Evolutionary conservation across 2,888 invertebrate genomes (phyloP).

Genomic region (Dinocampus coccinellae): DNA sequence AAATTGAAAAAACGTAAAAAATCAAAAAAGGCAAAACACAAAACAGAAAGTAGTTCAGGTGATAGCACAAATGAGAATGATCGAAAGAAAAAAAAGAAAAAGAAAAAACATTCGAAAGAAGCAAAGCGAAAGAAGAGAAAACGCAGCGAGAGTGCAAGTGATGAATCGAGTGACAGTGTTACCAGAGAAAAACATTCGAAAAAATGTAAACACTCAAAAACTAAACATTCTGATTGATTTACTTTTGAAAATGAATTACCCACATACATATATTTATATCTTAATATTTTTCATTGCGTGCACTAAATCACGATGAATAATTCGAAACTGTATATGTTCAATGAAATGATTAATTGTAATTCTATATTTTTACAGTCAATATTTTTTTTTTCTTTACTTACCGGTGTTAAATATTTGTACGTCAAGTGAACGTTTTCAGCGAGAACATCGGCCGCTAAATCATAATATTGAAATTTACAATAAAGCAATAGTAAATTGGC

Average conservation of each 20-base stretch:
- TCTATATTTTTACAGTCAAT: not conserved
- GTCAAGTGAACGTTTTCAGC: slow-evolving; percentile 98
- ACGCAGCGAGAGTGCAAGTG: slow-evolving; percentile 47
- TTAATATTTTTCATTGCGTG: not conserved
- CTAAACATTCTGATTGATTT: slow-evolving; percentile 52
- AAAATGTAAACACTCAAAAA: slow-evolving; percentile 62
- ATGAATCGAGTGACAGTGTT: slow-evolving; percentile 47
- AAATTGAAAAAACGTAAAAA: slow-evolving; percentile 61
- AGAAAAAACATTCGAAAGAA: slow-evolving; percentile 53
- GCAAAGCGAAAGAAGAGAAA: slow-evolving; percentile 54
- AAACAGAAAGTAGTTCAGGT: slow-evolving; percentile 40
- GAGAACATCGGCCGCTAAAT: slow-evolving; percentile 96
- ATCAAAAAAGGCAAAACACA: slow-evolving; percentile 53
- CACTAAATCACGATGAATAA: not conserved
- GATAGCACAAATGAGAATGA: slow-evolving; percentile 45
- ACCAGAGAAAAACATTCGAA: slow-evolving; percentile 54
- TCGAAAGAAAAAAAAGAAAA: slow-evolving; percentile 50
- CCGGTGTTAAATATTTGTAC: slow-evolving; percentile 92
- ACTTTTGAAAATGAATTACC: not conserved
- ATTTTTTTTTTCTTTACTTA: slow-evolving; percentile 66
- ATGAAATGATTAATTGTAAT: not conserved
- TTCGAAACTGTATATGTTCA: not conserved
- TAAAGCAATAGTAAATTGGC: slow-evolving; percentile 94
- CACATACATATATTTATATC: slow-evolving; percentile 1
- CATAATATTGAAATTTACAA: slow-evolving; percentile 97